These are phyloP conservation scores for Aleiodes sp. DNA, from an alignment of 1,140 invertebrate genomes.

Conservation along the genomic window DNA sequence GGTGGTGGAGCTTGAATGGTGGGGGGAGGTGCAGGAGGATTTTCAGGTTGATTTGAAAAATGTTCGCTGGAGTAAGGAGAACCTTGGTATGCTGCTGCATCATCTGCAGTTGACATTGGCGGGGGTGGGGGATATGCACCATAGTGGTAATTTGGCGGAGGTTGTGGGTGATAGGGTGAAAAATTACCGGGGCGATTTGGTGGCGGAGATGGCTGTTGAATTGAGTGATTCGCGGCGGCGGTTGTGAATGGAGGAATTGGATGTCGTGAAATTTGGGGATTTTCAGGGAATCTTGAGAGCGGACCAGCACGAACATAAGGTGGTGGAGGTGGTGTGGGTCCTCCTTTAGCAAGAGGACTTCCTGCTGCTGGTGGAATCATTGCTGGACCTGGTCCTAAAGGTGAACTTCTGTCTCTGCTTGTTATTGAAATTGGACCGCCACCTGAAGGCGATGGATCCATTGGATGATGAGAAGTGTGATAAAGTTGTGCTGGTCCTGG, in stretches of 20 bases:
- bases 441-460: slow-evolving; percentile 69
- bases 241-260: slow-evolving; percentile 58
- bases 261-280: slow-evolving; percentile 56
- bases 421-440: slow-evolving; percentile 66
- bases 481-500: slow-evolving; percentile 61
- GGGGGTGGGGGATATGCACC: slow-evolving; percentile 64
- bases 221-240: slow-evolving; percentile 44
- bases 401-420: slow-evolving; percentile 59
- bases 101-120: slow-evolving; percentile 59
- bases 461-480: slow-evolving; percentile 65
- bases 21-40: slow-evolving; percentile 53
- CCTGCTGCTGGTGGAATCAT: slow-evolving; percentile 59
- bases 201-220: slow-evolving; percentile 61
- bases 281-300: slow-evolving; percentile 51
- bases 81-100: slow-evolving; percentile 59
- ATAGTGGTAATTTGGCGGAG: slow-evolving; percentile 64
- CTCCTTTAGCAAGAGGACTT: slow-evolving; percentile 58
- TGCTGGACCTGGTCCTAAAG: slow-evolving; percentile 48
- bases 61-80: slow-evolving; percentile 60
- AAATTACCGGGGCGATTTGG: slow-evolving; percentile 60
- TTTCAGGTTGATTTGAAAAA: slow-evolving; percentile 55
- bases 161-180: slow-evolving; percentile 64
- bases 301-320: slow-evolving; percentile 53
- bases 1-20: slow-evolving; percentile 49
- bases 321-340: slow-evolving; percentile 60